Percentiles rank a stretch among this genome's conserved stretches.
Evolutionary conservation across 2,888 invertebrate species (phyloP).

Genomic region (Plagiodera versicolora): DNA sequence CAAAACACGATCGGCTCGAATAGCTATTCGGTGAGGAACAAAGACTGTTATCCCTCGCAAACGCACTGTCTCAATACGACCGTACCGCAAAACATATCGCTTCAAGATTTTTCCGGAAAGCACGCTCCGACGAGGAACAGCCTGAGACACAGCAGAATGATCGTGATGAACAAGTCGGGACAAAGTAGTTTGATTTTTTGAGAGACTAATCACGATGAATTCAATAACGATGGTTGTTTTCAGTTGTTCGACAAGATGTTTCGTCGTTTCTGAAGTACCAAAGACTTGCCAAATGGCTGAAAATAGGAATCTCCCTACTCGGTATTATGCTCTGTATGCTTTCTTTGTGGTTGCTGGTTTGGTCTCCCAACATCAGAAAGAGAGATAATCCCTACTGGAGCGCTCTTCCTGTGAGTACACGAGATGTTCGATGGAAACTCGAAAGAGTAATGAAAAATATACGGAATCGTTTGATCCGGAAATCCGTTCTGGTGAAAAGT

Average conservation of each 20-base stretch:
- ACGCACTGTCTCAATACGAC: slow-evolving; percentile 63
- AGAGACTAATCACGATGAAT: no score
- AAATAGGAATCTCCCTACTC: slow-evolving; percentile 56
- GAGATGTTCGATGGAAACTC: no score
- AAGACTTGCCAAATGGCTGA: slow-evolving; percentile 56
- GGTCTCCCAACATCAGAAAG: slow-evolving; percentile 62
- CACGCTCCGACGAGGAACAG: slow-evolving; percentile 71
- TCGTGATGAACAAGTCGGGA: slow-evolving; percentile 65
- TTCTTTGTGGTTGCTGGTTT: slow-evolving; percentile 62
- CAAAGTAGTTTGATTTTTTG: slow-evolving; percentile 56
- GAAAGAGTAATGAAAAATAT: no score
- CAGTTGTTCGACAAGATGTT: background rate
- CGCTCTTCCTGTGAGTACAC: slow-evolving; percentile 61
- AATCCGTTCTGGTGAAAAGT: no score
- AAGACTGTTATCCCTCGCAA: slow-evolving; percentile 45
- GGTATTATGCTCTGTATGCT: slow-evolving; percentile 60
- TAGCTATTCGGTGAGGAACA: no score
- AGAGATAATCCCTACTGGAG: slow-evolving; percentile 69
- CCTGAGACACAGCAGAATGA: slow-evolving; percentile 70
- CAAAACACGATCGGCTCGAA: no score
- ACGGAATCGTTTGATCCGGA: no score
- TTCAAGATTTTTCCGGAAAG: slow-evolving; percentile 63
- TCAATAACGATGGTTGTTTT: no score
- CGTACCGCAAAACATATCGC: slow-evolving; percentile 69
- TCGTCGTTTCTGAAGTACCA: slow-evolving; percentile 52